Conservation (phyloP, 2,888 invertebrate genomes). For the Bombylius discolor region DNA sequence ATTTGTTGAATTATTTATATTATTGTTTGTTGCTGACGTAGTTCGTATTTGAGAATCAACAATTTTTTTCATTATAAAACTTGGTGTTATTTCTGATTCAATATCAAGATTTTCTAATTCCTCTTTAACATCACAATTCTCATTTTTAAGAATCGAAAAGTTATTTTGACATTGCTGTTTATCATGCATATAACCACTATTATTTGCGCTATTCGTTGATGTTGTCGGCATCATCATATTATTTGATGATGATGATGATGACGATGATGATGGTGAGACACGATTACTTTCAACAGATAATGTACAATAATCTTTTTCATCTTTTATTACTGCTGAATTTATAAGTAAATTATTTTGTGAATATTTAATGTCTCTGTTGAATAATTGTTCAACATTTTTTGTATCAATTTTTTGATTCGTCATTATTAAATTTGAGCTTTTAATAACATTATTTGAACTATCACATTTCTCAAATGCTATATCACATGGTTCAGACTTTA, state of each 20-base stretch:
- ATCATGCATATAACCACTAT: neutral
- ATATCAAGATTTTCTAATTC: conserved; percentile 34
- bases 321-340: neutral
- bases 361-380: too few relatives aligned
- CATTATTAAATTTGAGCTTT: neutral
- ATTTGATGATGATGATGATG: neutral
- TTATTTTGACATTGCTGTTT: neutral
- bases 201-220: neutral
- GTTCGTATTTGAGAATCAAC: conserved; percentile 3
- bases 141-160: neutral
- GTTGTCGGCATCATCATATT: neutral
- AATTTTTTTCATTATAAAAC: conserved; percentile 35
- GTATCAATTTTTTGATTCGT: neutral
- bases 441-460: conserved; percentile 4
- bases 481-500: conserved; percentile 13
- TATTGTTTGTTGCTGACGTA: conserved; percentile 1
- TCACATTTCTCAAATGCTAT: conserved; percentile 12
- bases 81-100: conserved; percentile 35
- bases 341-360: neutral
- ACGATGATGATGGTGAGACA: neutral
- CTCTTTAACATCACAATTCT: conserved; percentile 17
- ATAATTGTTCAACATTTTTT: too few relatives aligned
- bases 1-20: neutral
- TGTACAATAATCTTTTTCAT: conserved; percentile 3
- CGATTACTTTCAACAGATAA: neutral